These are phyloP conservation scores for Ephydatia muelleri DNA, from an alignment of 37 sponge, comb jelly and placozoan species.

Conservation along the genomic window DNA sequence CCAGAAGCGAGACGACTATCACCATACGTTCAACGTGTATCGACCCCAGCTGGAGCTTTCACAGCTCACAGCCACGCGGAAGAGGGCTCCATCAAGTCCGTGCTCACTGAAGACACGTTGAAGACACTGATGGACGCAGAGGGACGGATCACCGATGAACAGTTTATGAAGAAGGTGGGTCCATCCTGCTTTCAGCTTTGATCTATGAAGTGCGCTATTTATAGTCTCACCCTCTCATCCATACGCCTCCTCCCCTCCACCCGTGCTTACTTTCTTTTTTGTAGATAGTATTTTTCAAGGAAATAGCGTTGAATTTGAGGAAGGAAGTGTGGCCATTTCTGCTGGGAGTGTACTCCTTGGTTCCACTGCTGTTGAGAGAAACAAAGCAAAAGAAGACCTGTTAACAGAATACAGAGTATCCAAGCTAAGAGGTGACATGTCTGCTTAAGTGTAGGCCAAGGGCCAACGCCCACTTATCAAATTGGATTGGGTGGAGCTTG, in stretches of 20 bases:
- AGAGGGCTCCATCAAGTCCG: constrained; percentile 38
- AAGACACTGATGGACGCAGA: constrained; percentile 32
- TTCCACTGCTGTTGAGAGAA: constrained; percentile 33
- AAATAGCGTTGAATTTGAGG: constrained; percentile 40
- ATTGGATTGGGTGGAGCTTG: no score
- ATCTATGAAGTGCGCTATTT: background rate
- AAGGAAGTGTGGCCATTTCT: constrained; percentile 81
- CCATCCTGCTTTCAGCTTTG: constrained; percentile 5
- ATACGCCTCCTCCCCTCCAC: background rate
- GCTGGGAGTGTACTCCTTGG: constrained; percentile 54
- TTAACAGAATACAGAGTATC: constrained; percentile 17
- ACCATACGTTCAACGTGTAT: constrained; percentile 59
- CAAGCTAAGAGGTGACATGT: constrained; percentile 34
- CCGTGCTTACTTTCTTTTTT: background rate
- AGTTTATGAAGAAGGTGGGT: constrained; percentile 44
- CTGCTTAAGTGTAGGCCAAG: no score
- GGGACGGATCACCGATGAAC: constrained; percentile 36
- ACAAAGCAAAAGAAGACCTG: background rate
- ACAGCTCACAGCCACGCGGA: constrained; percentile 65
- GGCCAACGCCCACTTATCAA: no score
- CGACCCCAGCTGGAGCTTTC: constrained; percentile 48
- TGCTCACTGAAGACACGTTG: constrained; percentile 57
- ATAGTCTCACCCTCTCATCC: background rate
- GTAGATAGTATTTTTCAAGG: constrained; percentile 77
- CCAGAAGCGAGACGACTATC: background rate